Evolutionary conservation across 2,113 vertebrate genomes (phyloP).

Genomic region (Capreolus pygargus): DNA sequence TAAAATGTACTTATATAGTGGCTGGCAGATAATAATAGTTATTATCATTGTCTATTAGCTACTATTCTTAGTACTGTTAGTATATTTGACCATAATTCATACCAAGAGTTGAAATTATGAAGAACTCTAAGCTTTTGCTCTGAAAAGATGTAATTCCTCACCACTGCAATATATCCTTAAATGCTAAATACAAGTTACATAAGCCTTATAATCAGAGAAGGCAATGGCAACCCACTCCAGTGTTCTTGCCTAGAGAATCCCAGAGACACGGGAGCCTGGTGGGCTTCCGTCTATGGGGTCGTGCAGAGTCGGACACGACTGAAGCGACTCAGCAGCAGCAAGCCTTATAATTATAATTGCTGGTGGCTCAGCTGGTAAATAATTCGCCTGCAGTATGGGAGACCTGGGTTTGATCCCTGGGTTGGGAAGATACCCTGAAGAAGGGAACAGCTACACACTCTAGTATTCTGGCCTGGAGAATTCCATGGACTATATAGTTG

Average conservation of each 20-base stretch:
- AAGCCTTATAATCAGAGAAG: neutral
- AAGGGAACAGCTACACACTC: neutral
- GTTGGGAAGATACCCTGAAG: neutral
- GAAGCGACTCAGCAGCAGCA: neutral
- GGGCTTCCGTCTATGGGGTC: fast-evolving
- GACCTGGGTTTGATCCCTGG: neutral
- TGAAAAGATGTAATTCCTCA: neutral
- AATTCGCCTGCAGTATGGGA: neutral
- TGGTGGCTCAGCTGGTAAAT: neutral
- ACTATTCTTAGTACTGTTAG: neutral
- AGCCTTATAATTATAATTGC: neutral
- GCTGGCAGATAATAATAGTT: neutral
- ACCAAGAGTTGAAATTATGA: neutral
- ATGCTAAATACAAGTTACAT: neutral
- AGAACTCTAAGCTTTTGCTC: neutral
- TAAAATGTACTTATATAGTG: neutral
- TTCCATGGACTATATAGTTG: neutral
- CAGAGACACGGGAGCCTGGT: neutral
- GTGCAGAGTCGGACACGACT: fast-evolving
- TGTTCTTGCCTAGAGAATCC: neutral
- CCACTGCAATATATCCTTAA: neutral
- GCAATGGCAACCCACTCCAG: neutral
- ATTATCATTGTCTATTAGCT: neutral
- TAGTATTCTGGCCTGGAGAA: neutral
- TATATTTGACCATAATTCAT: neutral